phyloP scores from a whole-genome alignment of 2,113 vertebrate species.

The Brachionichthys hirsutus region DNA sequence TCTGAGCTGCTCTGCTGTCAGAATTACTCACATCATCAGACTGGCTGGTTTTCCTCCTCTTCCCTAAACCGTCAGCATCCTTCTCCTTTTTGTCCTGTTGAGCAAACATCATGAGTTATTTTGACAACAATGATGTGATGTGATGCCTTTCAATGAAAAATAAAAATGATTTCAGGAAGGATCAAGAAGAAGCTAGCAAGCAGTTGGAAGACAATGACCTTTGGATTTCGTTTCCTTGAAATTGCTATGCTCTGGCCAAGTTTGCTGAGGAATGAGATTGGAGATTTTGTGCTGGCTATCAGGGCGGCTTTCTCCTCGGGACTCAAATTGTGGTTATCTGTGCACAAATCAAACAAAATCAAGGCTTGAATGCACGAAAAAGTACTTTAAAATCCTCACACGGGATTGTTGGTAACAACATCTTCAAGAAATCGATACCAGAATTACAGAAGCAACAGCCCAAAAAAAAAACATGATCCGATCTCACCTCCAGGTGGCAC shows the following conservation, averaged over 20 bases:
- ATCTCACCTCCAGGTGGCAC: slow-evolving; percentile 88
- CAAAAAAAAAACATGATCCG: neutral
- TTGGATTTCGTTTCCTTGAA: slow-evolving; percentile 93
- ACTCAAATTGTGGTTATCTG: slow-evolving; percentile 88
- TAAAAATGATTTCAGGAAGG: neutral
- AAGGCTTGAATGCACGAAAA: neutral
- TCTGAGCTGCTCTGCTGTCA: slow-evolving; percentile 1
- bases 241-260: slow-evolving; percentile 96
- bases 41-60: slow-evolving; percentile 94
- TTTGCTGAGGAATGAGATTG: slow-evolving; percentile 97
- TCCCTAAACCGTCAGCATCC: slow-evolving; percentile 87
- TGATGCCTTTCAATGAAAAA: neutral
- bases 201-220: slow-evolving; percentile 68
- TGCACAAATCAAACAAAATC: slow-evolving; percentile 5
- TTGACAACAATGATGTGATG: neutral
- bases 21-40: slow-evolving; percentile 89
- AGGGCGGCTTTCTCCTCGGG: slow-evolving; percentile 90
- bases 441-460: neutral
- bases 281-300: slow-evolving; percentile 91
- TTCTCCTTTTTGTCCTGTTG: slow-evolving; percentile 96
- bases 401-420: neutral
- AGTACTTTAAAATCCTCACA: neutral
- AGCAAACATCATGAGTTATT: slow-evolving; percentile 39
- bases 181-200: fast-evolving
- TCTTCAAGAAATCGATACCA: neutral